phyloP scores from a whole-genome alignment of 2,113 vertebrate species.

The Syngnathoides biaculeatus region DNA sequence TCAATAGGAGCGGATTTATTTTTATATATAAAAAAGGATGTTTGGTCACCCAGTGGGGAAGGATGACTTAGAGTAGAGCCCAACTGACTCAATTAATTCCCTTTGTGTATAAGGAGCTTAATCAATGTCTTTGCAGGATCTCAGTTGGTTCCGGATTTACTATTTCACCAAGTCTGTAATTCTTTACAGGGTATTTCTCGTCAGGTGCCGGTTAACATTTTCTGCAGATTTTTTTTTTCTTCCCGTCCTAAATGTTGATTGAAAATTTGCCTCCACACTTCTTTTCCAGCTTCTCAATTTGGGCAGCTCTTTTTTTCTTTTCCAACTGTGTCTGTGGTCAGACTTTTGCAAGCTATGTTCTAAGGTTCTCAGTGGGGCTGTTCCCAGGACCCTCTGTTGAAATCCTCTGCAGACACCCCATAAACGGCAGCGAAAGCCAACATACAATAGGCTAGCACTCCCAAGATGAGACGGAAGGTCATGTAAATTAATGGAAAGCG shows the following conservation, averaged over 20 bases:
- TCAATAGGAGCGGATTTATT: not conserved
- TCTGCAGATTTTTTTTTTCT: not conserved
- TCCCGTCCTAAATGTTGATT: not conserved
- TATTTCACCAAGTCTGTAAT: not conserved
- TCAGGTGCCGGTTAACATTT: conserved; percentile 15
- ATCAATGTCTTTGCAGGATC: not conserved
- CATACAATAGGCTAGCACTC: not conserved
- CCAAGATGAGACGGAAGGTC: not conserved
- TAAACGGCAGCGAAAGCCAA: conserved; percentile 24
- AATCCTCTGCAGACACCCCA: conserved; percentile 27
- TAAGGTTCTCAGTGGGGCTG: conserved; percentile 35
- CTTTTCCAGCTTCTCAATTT: conserved; percentile 6
- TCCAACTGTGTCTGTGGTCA: conserved; percentile 5
- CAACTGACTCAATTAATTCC: not conserved
- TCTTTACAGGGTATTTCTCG: not conserved
- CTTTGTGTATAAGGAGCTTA: conserved; percentile 1
- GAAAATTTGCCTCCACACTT: not conserved
- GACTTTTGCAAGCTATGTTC: conserved; percentile 22
- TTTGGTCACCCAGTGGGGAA: not conserved
- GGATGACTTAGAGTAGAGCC: conserved; percentile 1
- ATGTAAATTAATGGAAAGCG: conserved; percentile 4
- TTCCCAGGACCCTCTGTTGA: conserved; percentile 48
- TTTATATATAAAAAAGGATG: no score
- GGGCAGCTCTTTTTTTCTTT: conserved; percentile 10
- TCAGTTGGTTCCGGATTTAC: not conserved